A percentile compares a stretch with the other conserved stretches of the same genome.
These are phyloP conservation scores for Lota lota DNA, from an alignment of 2,113 vertebrate species.

Conservation along the genomic window DNA sequence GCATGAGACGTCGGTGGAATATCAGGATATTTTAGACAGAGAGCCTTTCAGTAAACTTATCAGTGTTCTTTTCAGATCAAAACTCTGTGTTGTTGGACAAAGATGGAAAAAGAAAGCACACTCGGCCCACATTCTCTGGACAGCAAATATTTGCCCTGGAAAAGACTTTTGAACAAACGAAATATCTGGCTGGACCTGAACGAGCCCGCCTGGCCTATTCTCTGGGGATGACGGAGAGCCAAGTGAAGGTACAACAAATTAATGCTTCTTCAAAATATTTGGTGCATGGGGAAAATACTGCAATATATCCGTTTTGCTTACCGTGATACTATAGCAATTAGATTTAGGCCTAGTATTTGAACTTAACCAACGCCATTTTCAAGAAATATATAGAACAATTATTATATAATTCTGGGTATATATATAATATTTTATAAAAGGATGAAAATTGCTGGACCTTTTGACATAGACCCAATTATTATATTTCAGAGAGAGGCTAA, in stretches of 20 bases:
- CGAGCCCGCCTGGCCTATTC: slow-evolving; percentile 92
- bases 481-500: too few relatives aligned
- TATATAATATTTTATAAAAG: too few relatives aligned
- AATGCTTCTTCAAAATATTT: neutral
- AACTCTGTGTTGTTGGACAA: slow-evolving; percentile 92
- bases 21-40: neutral
- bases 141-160: slow-evolving; percentile 98
- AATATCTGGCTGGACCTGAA: slow-evolving; percentile 95
- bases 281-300: too few relatives aligned
- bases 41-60: neutral
- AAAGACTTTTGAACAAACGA: slow-evolving; percentile 98
- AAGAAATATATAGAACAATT: too few relatives aligned
- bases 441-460: too few relatives aligned
- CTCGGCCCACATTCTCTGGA: slow-evolving; percentile 93
- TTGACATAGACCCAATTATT: too few relatives aligned
- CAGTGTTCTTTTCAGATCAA: slow-evolving; percentile 79
- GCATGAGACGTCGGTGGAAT: too few relatives aligned
- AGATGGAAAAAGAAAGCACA: slow-evolving; percentile 96
- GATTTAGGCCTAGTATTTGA: too few relatives aligned
- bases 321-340: too few relatives aligned
- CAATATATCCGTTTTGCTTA: too few relatives aligned
- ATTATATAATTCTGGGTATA: too few relatives aligned
- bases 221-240: slow-evolving; percentile 96
- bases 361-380: too few relatives aligned
- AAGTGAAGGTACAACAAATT: slow-evolving; percentile 87